Evolutionary conservation across 2,113 vertebrate genomes (phyloP), one percentile per base, ranked within the genome.

Genomic region (Apaloderma vittatum): DNA sequence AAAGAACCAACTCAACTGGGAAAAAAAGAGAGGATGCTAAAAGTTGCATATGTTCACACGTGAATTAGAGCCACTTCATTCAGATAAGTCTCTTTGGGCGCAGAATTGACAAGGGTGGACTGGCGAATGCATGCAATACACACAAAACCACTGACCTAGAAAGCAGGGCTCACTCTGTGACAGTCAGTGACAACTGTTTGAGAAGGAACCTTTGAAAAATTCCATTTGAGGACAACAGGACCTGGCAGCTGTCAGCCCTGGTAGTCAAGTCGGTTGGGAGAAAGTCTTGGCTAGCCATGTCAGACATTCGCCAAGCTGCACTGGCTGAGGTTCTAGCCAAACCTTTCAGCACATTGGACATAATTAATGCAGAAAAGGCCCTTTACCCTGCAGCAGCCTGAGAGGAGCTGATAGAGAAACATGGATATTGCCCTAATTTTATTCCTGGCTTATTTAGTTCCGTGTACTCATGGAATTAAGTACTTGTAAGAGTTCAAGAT

Each of bases 171-270:
- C 1, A 0, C 81, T 65, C 67, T 1, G 2, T 21, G 49, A 19
- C 68, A 46, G 63, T 92, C 37, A 0, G 59, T 67, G 55, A 75
- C 43, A 61, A 84, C 61, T 36, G 72, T 91, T 80, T 89, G 86
- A 90, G 88, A 54, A 78, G 40, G 52, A 92, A 58, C 72, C 65
- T 92, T 91, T 91, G 68, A 93, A 96, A 96, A 86, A 91, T 80
- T 84, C 86, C 45, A 54, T 75, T 81, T 95, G 88, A 97, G 90
- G 92, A 74, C 90, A 95, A 93, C 83, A 52, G 73, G 61, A 72
- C 57, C 72, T 94, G 79, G 92, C 95, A 97, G 90, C 91, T 93
- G 88, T 54, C 95, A 92, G 55, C 65, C 86, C 83, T 87, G 70
- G 86, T 93, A 93, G 94, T 84, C 80, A 93, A 34, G 52, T 95